Evolutionary conservation across 2,113 vertebrate species (phyloP), one percentile per base, ranked within the genome.

Genomic region (Hippocampus zosterae): DNA sequence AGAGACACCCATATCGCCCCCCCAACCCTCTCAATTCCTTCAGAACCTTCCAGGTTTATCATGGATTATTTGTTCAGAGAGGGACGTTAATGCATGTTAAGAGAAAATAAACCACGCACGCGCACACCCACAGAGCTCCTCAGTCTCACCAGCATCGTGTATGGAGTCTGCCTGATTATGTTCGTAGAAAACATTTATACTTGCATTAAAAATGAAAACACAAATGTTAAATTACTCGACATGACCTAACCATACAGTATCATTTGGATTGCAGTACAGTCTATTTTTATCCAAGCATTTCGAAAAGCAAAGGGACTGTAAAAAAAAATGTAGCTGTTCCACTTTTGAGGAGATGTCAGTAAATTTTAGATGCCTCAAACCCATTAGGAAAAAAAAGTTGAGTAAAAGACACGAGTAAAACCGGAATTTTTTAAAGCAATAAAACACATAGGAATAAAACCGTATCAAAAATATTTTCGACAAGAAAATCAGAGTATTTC

Each of bases 1-100:
- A 56, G 77, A 23, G 63, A 1, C 1, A 42, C 65, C 25, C 25
- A 27, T 27, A 27, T 2, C 25, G 1, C 25, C 25, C 25, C 72
- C 84, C 80, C 83, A 5, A 13, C 46, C 46, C n/a, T 56, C 9
- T 37, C 6, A 37, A 46, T 70, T 79, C 75, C 75, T 18, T 37
- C 13, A 12, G 15, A 18, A 9, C 29, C 25, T 61, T 25, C 11
- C 21, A 12, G n/a, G 23, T 56, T 61, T 19, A 37, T 25, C 60
- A 21, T n/a, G 21, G 56, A 57, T 72, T 37, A 70, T 77, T 76
- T 6, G 72, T 80, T 77, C 78, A 77, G 70, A 83, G 69, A 55
- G 67, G 79, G 76, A 75, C 82, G 63, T 68, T 72, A 79, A 71
- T 73, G 59, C 80, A 80, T 72, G 66, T 69, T 69, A 16, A 62